Conservation (phyloP, 2,113 vertebrate genomes). For the Pomatostomus ruficeps region DNA sequence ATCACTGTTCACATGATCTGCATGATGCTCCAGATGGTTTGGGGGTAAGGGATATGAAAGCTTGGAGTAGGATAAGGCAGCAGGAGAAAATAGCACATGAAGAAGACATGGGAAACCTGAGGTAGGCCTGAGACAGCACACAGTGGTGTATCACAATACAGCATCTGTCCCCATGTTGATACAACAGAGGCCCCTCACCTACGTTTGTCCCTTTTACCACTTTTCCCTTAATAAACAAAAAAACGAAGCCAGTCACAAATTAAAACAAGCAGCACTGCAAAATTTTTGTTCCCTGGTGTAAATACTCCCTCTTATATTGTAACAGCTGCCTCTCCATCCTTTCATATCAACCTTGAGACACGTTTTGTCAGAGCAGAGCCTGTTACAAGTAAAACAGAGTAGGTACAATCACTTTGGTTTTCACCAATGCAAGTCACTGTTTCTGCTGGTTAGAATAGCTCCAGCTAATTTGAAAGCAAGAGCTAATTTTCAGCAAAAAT, state of each 20-base stretch:
- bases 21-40: background rate
- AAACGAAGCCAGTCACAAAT: background rate
- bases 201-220: background rate
- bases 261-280: background rate
- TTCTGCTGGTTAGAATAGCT: background rate
- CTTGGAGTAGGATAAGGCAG: background rate
- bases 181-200: rapidly evolving
- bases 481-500: background rate
- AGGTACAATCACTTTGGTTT: background rate
- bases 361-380: background rate
- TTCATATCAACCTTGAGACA: background rate
- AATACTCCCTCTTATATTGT: background rate
- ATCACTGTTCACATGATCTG: background rate
- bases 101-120: background rate
- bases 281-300: background rate
- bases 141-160: background rate
- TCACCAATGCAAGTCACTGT: background rate
- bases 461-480: background rate
- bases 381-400: background rate
- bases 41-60: background rate
- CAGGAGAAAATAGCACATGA: background rate
- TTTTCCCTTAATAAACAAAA: background rate
- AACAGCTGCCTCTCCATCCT: background rate
- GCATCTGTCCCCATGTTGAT: rapidly evolving
- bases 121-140: background rate